Conservation (phyloP, 2,888 invertebrate species). For the Eledone cirrhosa region DNA sequence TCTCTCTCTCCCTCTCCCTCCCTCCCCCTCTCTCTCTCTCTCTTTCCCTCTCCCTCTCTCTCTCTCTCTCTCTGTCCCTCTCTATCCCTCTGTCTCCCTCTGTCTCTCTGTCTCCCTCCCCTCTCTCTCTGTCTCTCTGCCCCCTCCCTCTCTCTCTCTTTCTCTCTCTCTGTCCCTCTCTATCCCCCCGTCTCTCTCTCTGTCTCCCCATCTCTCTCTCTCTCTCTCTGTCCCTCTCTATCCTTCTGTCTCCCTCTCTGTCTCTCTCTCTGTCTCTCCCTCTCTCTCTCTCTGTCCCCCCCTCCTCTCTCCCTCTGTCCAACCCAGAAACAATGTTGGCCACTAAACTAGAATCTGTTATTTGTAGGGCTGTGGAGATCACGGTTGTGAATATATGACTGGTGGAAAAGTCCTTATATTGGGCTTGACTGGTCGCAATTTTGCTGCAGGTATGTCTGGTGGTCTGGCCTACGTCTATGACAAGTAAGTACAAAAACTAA, state of each 20-base stretch:
- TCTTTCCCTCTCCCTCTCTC: neutral
- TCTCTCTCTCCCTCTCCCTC: neutral
- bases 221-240: neutral
- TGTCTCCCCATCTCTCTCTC: neutral
- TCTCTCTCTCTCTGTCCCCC: neutral
- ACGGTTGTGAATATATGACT: slow-evolving; percentile 99
- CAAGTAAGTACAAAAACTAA: slow-evolving; percentile 65
- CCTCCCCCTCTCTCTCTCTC: neutral
- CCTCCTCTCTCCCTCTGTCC: neutral
- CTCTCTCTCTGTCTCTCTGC: neutral
- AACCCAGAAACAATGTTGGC: too few relatives aligned
- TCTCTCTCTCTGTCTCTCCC: neutral
- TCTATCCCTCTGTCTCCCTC: neutral
- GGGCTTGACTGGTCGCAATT: slow-evolving; percentile 95
- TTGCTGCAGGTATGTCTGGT: slow-evolving; percentile 99
- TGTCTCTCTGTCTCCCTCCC: neutral
- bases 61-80: neutral
- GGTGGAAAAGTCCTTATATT: slow-evolving; percentile 90
- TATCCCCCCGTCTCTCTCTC: neutral
- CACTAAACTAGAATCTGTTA: too few relatives aligned
- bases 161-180: neutral
- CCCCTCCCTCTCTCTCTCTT: neutral
- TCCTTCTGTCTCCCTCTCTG: neutral
- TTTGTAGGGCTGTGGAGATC: slow-evolving; percentile 96
- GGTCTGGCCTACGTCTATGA: slow-evolving; percentile 96